A percentile compares a stretch with the other conserved stretches of the same genome.
These are phyloP conservation scores for Coptodon rendalli DNA, from an alignment of 2,113 vertebrate genomes.

Conservation along the genomic window DNA sequence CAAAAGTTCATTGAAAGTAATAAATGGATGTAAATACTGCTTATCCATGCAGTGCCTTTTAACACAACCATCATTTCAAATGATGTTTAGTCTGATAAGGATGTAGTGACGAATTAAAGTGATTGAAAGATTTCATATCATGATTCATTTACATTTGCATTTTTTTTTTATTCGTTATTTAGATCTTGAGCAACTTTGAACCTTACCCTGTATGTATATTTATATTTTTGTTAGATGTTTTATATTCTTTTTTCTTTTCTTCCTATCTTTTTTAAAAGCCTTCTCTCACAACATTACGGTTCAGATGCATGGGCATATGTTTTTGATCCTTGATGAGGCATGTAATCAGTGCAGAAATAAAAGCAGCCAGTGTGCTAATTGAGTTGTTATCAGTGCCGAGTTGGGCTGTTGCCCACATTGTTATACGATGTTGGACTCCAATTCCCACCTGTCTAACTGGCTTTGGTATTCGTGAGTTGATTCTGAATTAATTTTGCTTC, in stretches of 20 bases:
- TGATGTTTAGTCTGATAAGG: neutral
- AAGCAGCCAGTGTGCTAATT: constrained; percentile 15
- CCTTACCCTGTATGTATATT: neutral
- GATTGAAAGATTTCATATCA: neutral
- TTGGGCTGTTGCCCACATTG: neutral
- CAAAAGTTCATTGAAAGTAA: neutral
- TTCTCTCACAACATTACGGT: neutral
- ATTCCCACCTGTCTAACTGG: neutral
- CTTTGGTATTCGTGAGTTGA: neutral
- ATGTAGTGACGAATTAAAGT: neutral
- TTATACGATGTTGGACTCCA: neutral
- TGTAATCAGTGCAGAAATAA: constrained; percentile 25
- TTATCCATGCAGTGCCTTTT: neutral
- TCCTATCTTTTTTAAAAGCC: neutral
- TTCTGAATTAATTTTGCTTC: neutral
- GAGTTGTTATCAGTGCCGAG: constrained; percentile 8
- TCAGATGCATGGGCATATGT: neutral
- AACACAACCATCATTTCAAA: neutral
- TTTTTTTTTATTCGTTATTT: neutral
- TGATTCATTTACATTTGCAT: neutral
- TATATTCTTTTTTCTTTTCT: neutral
- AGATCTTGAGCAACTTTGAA: neutral
- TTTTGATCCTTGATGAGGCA: constrained; percentile 4
- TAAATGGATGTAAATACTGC: neutral
- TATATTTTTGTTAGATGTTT: neutral